Evolutionary conservation across 2,888 invertebrate genomes (phyloP), one percentile per base, ranked within the genome.

Genomic region (Barypeithes pellucidus): DNA sequence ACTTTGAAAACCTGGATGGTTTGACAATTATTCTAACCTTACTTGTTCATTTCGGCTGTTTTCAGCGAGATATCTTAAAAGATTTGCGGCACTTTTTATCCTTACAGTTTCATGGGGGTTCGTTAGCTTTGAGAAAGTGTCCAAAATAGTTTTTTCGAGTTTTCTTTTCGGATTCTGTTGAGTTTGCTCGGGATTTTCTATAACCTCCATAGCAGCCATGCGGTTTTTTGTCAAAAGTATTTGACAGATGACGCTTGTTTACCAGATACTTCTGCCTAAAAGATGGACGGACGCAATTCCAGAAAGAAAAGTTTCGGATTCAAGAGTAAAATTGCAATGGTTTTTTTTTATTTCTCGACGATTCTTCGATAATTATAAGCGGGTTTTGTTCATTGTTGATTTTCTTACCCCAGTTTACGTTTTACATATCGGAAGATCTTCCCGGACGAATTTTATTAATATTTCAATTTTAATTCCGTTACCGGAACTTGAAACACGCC

Each of bases 111-210:
- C 85, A 4, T 85, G 83, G 57, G 84, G 83, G 47, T 83, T 82
- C 9, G 82, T 82, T 61, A 89, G 78, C 78, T 86, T 86, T 0
- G 84, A 78, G 79, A 89, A 89, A 76, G 83, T 84, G 75, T 88
- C 87, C 29, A 89, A 81, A 66, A 88, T 81, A 22, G 85, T 84
- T 41, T 82, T 82, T 73, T 79, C 81, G 39, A 81, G 72, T 81
- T 83, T 82, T 73, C 80, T 80, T 75, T 77, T 77, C 8, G 76
- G 57, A 60, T 79, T 79, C 63, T 78, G 67, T 41, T 62, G 43
- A 14, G 22, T 69, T 60, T 65, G 18, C 22, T 20, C 33, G 20
- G 41, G 8, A 29, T 11, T 45, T 43, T 69, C 69, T 45, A 22
- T 36, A 41, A 41, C 22, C 36, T 60, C 67, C 67, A 67, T 67